Conservation (phyloP, 1,140 invertebrate species). For the Copidosoma floridanum region DNA sequence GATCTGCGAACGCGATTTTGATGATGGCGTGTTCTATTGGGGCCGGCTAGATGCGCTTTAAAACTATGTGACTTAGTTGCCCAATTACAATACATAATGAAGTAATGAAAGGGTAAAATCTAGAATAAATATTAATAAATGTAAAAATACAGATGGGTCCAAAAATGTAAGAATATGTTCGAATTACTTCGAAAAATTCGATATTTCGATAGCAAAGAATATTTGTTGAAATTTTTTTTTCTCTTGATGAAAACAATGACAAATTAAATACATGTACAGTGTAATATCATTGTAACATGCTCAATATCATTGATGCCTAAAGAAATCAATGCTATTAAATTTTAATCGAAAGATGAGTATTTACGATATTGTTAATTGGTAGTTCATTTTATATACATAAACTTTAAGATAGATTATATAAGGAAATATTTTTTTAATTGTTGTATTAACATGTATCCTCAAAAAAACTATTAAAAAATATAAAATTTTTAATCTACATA, state of each 20-base stretch:
- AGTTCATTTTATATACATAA: slow-evolving; percentile 7
- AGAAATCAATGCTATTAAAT: background rate
- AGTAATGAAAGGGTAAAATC: too few species aligned
- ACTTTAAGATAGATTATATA: background rate
- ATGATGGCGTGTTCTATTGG: too few species aligned
- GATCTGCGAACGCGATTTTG: too few species aligned
- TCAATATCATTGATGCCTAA: background rate
- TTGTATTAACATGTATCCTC: too few species aligned
- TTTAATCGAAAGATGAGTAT: slow-evolving; percentile 1
- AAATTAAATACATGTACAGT: background rate
- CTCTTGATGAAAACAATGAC: background rate
- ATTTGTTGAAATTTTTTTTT: background rate
- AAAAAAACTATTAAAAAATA: too few species aligned
- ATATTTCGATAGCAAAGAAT: too few species aligned
- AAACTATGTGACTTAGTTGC: too few species aligned
- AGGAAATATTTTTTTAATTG: too few species aligned
- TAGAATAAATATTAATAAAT: too few species aligned
- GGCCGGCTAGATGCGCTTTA: too few species aligned
- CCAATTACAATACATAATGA: too few species aligned
- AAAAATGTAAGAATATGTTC: slow-evolving; percentile 2
- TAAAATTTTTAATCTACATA: too few species aligned
- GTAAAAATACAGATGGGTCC: slow-evolving; percentile 10
- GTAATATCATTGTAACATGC: background rate
- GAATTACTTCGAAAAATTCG: slow-evolving; percentile 4
- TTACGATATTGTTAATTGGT: background rate